Evolutionary conservation across 2,113 vertebrate genomes (phyloP).

Genomic region (Hystrix cristata): DNA sequence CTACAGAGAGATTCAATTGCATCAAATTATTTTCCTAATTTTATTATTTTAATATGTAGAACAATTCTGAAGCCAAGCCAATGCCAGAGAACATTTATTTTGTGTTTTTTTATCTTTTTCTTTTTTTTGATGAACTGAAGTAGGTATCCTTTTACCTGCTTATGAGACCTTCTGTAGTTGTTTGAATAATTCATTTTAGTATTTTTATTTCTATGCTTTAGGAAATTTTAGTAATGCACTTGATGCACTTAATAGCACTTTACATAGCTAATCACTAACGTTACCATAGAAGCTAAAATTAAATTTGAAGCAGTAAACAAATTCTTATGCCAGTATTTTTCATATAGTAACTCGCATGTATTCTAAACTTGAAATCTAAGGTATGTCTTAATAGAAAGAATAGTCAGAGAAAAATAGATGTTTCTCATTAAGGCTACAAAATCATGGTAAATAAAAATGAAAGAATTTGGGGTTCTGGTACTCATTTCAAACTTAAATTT

Average conservation of each 20-base stretch:
- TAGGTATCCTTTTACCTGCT: background rate
- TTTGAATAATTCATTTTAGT: conserved; percentile 49
- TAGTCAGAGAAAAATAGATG: background rate
- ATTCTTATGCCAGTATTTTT: conserved; percentile 37
- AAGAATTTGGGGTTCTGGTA: background rate
- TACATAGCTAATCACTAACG: background rate
- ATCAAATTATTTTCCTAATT: conserved; percentile 37
- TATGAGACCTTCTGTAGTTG: background rate
- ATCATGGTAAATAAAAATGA: background rate
- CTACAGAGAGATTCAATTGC: background rate
- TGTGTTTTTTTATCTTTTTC: background rate
- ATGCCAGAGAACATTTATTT: background rate
- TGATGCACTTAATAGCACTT: background rate
- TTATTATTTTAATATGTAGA: conserved; percentile 28
- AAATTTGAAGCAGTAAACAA: conserved; percentile 65
- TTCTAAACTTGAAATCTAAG: conserved; percentile 50
- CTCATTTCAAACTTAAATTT: conserved; percentile 10
- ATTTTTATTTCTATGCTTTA: conserved; percentile 22
- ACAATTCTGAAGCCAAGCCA: background rate
- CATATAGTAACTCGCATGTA: background rate
- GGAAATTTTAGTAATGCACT: conserved; percentile 36
- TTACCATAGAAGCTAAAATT: conserved; percentile 30
- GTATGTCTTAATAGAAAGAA: conserved; percentile 1
- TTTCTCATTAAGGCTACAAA: background rate
- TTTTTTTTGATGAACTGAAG: background rate